A percentile compares a stretch with the other conserved stretches of the same genome.
Conservation (phyloP, 1,140 invertebrate genomes). For the Acromyrmex echinatior region DNA sequence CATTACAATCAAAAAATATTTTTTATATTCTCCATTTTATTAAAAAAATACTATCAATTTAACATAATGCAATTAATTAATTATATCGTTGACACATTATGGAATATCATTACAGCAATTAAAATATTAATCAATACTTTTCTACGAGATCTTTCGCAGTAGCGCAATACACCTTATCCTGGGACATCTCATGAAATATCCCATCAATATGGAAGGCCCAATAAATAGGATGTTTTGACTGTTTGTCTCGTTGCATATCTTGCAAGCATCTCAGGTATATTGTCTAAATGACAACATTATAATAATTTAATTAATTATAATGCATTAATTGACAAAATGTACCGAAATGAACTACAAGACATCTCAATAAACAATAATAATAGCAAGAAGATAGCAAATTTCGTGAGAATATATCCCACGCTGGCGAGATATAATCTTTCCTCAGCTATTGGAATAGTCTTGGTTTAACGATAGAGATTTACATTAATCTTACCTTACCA, state of each 20-base stretch:
- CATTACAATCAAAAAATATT: not conserved
- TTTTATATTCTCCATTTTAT: not conserved
- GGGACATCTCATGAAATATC: conserved; percentile 64
- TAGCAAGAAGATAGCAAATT: not conserved
- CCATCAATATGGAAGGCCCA: conserved; percentile 68
- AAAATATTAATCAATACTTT: conserved; percentile 58
- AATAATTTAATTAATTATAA: not conserved
- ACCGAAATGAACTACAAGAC: not conserved
- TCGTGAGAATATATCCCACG: not conserved
- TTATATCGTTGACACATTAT: not conserved
- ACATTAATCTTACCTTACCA: conserved; percentile 59
- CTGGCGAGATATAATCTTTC: not conserved
- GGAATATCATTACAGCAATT: conserved; percentile 11
- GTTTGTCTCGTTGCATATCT: conserved; percentile 55
- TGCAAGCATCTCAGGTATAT: conserved; percentile 69
- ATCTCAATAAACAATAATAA: not conserved
- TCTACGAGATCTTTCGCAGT: conserved; percentile 57
- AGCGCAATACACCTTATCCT: conserved; percentile 68
- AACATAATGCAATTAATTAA: not conserved
- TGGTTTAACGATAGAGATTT: not conserved
- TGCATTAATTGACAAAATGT: not conserved
- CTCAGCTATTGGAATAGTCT: not conserved
- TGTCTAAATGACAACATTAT: conserved; percentile 46
- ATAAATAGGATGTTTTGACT: conserved; percentile 35
- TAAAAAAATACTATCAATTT: not conserved